Evolutionary conservation across 2,888 invertebrate species (phyloP).

Genomic region (Dolichomitus sp.): DNA sequence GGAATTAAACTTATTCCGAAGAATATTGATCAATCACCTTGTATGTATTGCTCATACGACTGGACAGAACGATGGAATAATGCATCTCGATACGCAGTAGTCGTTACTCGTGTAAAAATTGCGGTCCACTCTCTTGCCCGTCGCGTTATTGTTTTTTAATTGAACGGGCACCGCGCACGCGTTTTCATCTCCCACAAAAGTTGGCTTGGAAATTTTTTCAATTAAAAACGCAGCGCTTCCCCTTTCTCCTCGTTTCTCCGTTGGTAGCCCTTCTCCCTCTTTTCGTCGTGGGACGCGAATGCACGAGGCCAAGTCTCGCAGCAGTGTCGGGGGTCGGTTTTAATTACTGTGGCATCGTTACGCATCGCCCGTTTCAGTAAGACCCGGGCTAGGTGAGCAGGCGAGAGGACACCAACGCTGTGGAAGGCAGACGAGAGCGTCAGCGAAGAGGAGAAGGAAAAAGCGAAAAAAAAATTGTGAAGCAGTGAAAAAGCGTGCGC

Average conservation of each 20-base stretch:
- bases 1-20: not conserved
- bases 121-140: slow-evolving; percentile 29
- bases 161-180: slow-evolving; percentile 67
- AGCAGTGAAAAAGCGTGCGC: slow-evolving; percentile 55
- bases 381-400: slow-evolving; percentile 62
- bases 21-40: not conserved
- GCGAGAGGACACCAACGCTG: slow-evolving; percentile 31
- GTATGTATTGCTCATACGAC: not conserved
- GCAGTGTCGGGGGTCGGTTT: slow-evolving; percentile 74
- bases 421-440: slow-evolving; percentile 35
- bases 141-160: slow-evolving; percentile 79
- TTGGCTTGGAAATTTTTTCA: slow-evolving; percentile 83
- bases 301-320: slow-evolving; percentile 56
- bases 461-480: slow-evolving; percentile 24
- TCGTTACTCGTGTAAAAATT: slow-evolving; percentile 72
- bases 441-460: not conserved
- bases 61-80: slow-evolving; percentile 37
- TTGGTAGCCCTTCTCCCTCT: slow-evolving; percentile 15
- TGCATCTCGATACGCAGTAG: slow-evolving; percentile 27
- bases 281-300: slow-evolving; percentile 53
- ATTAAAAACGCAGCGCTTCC: slow-evolving; percentile 80
- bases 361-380: slow-evolving; percentile 78
- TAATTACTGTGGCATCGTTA: slow-evolving; percentile 84
- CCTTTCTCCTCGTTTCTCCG: slow-evolving; percentile 65
- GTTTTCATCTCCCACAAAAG: slow-evolving; percentile 70